Evolutionary conservation across 2,113 vertebrate genomes (phyloP).

Genomic region (Nibea coibor): DNA sequence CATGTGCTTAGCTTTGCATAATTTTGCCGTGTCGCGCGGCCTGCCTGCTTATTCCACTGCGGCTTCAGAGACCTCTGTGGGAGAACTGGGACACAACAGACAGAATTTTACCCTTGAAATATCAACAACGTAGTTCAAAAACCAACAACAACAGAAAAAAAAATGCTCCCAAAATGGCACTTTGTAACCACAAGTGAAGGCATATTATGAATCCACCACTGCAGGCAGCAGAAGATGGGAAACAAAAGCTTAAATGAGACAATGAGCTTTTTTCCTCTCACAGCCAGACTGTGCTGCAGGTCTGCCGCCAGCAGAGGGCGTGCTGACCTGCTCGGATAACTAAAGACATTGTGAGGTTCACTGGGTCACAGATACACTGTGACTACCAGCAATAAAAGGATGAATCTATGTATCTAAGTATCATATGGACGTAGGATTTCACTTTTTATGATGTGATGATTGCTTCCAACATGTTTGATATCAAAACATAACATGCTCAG

Average conservation of each 20-base stretch:
- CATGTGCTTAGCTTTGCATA: neutral
- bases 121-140: neutral
- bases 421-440: neutral
- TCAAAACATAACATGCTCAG: slow-evolving; percentile 4
- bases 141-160: neutral
- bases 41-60: neutral
- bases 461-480: slow-evolving; percentile 15
- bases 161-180: neutral
- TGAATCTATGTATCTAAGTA: neutral
- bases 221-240: neutral
- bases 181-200: neutral
- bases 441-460: neutral
- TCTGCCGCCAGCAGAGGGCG: slow-evolving; percentile 69
- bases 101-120: neutral
- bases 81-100: neutral
- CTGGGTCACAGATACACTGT: neutral
- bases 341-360: slow-evolving; percentile 11
- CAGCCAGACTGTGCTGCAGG: slow-evolving; percentile 17
- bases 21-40: neutral
- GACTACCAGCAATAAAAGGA: slow-evolving; percentile 3
- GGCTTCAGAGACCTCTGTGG: neutral
- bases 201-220: neutral
- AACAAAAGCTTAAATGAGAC: neutral
- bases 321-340: slow-evolving; percentile 43
- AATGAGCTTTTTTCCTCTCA: neutral